Evolutionary conservation across 2,888 invertebrate genomes (phyloP).

Genomic region (Rugalucina vietnamica): DNA sequence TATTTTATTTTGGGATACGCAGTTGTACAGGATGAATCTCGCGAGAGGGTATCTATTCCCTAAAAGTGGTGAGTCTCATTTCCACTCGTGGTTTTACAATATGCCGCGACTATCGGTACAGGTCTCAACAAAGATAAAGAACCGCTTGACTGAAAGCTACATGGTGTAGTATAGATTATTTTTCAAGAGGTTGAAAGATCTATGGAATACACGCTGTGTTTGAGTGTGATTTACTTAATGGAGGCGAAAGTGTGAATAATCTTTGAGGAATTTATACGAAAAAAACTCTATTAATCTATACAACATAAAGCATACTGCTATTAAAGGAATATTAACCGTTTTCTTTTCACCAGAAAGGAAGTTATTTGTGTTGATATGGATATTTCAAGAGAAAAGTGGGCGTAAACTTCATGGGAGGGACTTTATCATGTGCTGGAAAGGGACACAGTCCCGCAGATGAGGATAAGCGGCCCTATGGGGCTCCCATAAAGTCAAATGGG

Average conservation of each 20-base stretch:
- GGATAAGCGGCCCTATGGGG: conserved; percentile 45
- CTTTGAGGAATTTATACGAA: no score
- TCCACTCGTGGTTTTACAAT: neutral
- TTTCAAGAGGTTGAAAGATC: conserved; percentile 4
- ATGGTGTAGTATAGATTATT: conserved; percentile 11
- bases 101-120: neutral
- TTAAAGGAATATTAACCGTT: no score
- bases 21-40: no score
- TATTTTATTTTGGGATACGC: no score
- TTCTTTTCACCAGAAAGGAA: neutral
- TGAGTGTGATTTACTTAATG: neutral
- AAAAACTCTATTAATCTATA: no score
- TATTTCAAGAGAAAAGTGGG: neutral
- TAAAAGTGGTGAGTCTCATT: no score
- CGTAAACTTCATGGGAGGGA: conserved; percentile 51
- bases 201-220: neutral
- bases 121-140: neutral
- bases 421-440: conserved; percentile 58
- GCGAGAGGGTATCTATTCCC: no score
- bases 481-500: conserved; percentile 20
- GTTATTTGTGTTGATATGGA: neutral
- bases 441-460: conserved; percentile 42
- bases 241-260: no score
- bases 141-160: conserved; percentile 8
- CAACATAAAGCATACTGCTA: no score